These are phyloP conservation scores for Cryptoprocta ferox DNA, from an alignment of 2,797 vertebrate species.

Conservation along the genomic window DNA sequence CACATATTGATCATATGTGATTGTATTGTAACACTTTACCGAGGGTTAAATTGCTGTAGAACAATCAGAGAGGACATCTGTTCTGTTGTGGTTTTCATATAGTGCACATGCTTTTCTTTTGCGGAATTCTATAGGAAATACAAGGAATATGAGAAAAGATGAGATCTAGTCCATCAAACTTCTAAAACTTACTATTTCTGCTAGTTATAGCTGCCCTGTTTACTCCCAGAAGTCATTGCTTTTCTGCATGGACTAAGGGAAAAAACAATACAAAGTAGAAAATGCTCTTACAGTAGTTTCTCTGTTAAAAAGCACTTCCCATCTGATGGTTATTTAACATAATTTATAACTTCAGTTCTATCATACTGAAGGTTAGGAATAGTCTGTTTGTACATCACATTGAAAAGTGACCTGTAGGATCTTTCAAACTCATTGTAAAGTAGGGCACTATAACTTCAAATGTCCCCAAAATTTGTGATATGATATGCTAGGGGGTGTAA, in stretches of 20 bases:
- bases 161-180: background rate
- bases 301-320: background rate
- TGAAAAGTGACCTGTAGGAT: background rate
- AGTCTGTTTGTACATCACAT: background rate
- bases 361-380: background rate
- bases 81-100: background rate
- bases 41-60: background rate
- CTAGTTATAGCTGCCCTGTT: background rate
- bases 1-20: background rate
- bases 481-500: background rate
- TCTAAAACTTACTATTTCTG: constrained; percentile 13
- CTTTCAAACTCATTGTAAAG: constrained; percentile 43
- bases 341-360: constrained; percentile 18
- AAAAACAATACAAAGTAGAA: constrained; percentile 5
- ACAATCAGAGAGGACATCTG: background rate
- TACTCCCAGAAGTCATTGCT: background rate
- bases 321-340: constrained; percentile 31
- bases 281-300: background rate
- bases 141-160: background rate
- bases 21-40: background rate
- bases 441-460: background rate
- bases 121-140: background rate
- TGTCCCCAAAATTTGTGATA: constrained; percentile 39
- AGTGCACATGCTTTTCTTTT: background rate
- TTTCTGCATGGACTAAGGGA: background rate